Conservation (phyloP, 2,113 vertebrate species). For the Asarcornis scutulata region DNA sequence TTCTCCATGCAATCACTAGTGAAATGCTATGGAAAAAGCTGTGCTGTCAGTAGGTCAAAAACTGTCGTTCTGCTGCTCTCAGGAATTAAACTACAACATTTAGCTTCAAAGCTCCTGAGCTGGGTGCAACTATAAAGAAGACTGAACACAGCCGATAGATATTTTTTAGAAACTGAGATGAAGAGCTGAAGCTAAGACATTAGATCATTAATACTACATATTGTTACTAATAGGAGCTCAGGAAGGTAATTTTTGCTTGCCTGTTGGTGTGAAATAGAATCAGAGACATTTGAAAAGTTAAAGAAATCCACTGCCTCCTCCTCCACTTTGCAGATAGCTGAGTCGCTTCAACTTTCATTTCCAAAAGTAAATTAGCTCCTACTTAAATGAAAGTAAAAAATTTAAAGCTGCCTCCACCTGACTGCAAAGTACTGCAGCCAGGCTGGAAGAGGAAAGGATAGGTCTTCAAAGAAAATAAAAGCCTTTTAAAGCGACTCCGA, state of each 20-base stretch:
- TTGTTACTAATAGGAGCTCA: not conserved
- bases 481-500: slow-evolving; percentile 29
- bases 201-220: not conserved
- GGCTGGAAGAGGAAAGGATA: not conserved
- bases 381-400: slow-evolving; percentile 46
- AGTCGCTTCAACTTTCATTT: slow-evolving; percentile 40
- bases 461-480: slow-evolving; percentile 49
- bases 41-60: not conserved
- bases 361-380: slow-evolving; percentile 51
- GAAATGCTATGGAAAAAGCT: not conserved
- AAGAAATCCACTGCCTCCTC: slow-evolving; percentile 37
- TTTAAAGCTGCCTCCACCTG: slow-evolving; percentile 47
- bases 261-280: not conserved
- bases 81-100: not conserved
- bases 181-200: slow-evolving; percentile 7
- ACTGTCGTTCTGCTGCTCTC: not conserved
- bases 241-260: slow-evolving; percentile 26
- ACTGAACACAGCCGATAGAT: not conserved
- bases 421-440: not conserved
- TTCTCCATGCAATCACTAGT: not conserved
- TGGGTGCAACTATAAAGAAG: not conserved
- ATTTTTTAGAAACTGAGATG: not conserved
- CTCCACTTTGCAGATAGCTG: slow-evolving; percentile 56
- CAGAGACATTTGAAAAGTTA: slow-evolving; percentile 27
- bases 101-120: not conserved